Conservation (phyloP, 2,113 vertebrate species). For the Plecturocebus donacophilus region DNA sequence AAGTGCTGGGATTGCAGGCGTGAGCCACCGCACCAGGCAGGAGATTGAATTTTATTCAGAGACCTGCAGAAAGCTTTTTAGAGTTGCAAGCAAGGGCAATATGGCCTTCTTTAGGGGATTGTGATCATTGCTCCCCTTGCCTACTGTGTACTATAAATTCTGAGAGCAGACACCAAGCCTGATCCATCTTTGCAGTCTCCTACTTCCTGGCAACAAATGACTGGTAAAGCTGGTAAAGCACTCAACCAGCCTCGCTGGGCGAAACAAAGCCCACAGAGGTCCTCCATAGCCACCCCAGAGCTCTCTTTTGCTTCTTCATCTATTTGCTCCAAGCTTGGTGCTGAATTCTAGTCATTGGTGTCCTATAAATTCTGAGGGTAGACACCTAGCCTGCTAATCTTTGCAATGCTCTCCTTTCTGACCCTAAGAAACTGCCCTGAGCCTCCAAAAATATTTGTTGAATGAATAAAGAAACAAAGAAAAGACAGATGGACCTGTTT, state of each 20-base stretch:
- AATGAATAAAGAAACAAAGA: conserved; percentile 10
- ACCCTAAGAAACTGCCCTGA: not conserved
- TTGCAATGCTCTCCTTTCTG: not conserved
- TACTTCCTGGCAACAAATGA: not conserved
- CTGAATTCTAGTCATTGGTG: not conserved
- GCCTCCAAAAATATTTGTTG: conserved; percentile 36
- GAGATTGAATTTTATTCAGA: not conserved
- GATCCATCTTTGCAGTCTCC: not conserved
- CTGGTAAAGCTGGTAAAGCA: too few species aligned
- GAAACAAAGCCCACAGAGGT: too few species aligned
- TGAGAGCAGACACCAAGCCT: not conserved
- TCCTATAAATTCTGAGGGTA: not conserved
- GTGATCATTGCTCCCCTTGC: not conserved
- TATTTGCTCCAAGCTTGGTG: too few species aligned
- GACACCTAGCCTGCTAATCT: not conserved
- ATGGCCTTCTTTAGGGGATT: not conserved
- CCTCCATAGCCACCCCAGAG: too few species aligned
- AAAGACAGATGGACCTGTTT: conserved; percentile 29
- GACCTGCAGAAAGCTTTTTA: not conserved
- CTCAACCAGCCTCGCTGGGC: too few species aligned
- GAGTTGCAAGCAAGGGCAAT: not conserved
- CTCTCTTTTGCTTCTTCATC: too few species aligned
- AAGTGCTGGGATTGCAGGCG: too few species aligned
- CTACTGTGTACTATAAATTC: not conserved
- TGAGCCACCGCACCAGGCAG: too few species aligned